These are phyloP conservation scores for Coluber constrictor DNA, from an alignment of 2,797 vertebrate genomes.

Conservation along the genomic window DNA sequence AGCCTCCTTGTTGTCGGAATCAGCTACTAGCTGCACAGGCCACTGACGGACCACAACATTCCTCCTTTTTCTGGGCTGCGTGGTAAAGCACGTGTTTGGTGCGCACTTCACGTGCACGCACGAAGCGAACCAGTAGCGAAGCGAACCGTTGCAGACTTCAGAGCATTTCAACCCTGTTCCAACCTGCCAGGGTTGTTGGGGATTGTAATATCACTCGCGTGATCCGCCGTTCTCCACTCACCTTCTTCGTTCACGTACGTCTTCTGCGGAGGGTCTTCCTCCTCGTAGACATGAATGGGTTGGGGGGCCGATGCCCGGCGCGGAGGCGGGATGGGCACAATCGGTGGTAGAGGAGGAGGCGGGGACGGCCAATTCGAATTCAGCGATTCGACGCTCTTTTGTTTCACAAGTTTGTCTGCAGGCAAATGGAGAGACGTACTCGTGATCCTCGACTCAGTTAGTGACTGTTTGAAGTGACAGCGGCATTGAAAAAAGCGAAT, in stretches of 20 bases:
- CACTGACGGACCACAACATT: no score
- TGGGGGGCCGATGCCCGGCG: rapidly evolving
- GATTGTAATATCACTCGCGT: background rate
- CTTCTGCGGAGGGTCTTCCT: background rate
- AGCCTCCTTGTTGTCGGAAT: no score
- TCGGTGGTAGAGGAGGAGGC: background rate
- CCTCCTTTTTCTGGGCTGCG: no score
- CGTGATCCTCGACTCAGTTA: background rate
- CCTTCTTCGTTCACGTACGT: background rate
- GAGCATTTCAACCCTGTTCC: no score
- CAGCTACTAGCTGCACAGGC: no score
- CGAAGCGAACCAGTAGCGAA: no score
- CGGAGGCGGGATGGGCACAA: rapidly evolving
- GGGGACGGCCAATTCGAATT: background rate
- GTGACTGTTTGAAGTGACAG: background rate
- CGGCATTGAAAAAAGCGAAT: background rate
- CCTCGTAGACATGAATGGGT: background rate
- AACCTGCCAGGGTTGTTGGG: background rate
- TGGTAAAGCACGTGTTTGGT: no score
- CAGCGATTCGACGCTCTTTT: rapidly evolving
- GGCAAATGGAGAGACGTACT: background rate
- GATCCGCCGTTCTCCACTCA: background rate
- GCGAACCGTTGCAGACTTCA: no score
- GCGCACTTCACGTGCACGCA: no score
- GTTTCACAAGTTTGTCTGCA: background rate